Conservation (phyloP, 2,113 vertebrate species). For the Pipa parva region DNA sequence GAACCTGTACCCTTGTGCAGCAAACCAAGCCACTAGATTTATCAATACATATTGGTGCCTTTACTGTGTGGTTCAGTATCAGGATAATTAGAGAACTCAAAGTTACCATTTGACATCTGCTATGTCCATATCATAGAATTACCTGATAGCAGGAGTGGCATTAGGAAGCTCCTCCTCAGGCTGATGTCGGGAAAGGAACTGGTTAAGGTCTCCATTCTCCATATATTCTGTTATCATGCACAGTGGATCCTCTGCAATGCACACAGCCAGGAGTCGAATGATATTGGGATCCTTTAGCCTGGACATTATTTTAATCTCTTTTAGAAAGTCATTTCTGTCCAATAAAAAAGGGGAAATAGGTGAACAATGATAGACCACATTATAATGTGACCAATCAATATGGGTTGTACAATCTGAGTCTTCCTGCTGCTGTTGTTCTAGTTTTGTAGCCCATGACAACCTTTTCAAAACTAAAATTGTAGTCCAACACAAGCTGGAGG, state of each 20-base stretch:
- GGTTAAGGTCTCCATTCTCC: constrained; percentile 97
- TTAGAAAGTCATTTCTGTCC: constrained; percentile 93
- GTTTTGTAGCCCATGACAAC: too few relatives aligned
- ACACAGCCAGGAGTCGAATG: constrained; percentile 88
- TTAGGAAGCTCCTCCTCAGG: constrained; percentile 46
- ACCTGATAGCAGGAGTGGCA: constrained; percentile 69
- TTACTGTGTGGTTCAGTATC: too few relatives aligned
- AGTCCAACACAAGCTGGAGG: too few relatives aligned
- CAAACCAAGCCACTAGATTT: too few relatives aligned
- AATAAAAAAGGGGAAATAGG: constrained; percentile 40
- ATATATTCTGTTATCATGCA: constrained; percentile 99
- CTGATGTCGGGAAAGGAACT: constrained; percentile 88
- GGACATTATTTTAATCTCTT: constrained; percentile 98
- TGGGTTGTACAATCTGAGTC: too few relatives aligned
- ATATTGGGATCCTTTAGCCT: constrained; percentile 93
- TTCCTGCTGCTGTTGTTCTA: too few relatives aligned
- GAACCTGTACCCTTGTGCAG: background rate
- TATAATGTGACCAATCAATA: too few relatives aligned
- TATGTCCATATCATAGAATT: constrained; percentile 20
- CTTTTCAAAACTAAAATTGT: too few relatives aligned
- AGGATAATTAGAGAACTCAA: too few relatives aligned
- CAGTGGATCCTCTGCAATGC: constrained; percentile 82
- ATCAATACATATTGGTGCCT: too few relatives aligned
- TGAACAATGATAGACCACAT: too few relatives aligned
- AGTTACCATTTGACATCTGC: background rate